phyloP scores from a whole-genome alignment of 2,113 vertebrate genomes.

The Antigone vipio region DNA sequence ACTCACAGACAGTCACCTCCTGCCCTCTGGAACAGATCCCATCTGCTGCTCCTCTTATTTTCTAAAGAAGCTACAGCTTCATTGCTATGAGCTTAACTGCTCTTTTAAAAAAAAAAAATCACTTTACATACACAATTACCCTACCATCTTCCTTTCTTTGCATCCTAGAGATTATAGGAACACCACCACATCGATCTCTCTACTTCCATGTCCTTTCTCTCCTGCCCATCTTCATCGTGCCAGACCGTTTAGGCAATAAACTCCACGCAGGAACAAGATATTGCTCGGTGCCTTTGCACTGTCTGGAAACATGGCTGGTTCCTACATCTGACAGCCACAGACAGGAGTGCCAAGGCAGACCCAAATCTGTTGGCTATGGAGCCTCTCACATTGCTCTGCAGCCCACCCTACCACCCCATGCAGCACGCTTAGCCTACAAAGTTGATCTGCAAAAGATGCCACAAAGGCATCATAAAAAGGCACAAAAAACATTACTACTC shows the following conservation, averaged over 20 bases:
- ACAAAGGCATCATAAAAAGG: background rate
- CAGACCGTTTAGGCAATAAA: background rate
- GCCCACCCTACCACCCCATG: fast-evolving
- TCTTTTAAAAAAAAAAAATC: background rate
- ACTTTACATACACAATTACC: background rate
- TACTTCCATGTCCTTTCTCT: background rate
- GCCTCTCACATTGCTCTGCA: fast-evolving
- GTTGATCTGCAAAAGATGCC: background rate
- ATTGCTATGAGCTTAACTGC: background rate
- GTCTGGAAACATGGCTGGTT: fast-evolving
- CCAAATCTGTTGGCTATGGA: background rate
- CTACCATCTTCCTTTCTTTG: background rate
- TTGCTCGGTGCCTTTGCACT: background rate
- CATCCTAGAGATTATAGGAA: background rate
- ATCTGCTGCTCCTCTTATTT: background rate
- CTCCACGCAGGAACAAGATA: fast-evolving
- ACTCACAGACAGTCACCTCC: background rate
- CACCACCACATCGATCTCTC: background rate
- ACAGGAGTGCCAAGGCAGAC: background rate
- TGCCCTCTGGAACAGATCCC: background rate
- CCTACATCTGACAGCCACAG: fast-evolving
- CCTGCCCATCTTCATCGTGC: background rate
- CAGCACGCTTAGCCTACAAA: background rate
- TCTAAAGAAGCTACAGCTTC: background rate
- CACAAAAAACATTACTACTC: background rate